phyloP scores from a whole-genome alignment of 2,113 vertebrate genomes.

The Mystacornis crossleyi region DNA sequence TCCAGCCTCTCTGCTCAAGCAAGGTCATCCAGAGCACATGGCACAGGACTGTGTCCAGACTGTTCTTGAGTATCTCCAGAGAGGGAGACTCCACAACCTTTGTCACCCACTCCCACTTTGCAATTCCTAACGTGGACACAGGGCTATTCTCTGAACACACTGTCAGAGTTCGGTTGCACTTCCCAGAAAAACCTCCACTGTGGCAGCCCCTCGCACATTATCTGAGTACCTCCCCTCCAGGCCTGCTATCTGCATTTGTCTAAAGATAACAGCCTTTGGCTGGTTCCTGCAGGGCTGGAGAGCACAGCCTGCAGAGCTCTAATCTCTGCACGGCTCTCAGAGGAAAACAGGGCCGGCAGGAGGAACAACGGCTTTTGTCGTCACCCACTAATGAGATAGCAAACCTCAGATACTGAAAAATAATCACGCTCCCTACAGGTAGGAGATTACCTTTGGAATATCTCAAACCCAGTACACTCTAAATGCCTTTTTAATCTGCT shows the following conservation, averaged over 20 bases:
- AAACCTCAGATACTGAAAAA: background rate
- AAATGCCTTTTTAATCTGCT: background rate
- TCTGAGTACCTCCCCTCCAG: background rate
- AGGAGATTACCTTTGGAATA: background rate
- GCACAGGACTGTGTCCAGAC: background rate
- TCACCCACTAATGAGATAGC: background rate
- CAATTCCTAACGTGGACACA: accelerated
- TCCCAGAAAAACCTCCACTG: background rate
- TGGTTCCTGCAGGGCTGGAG: background rate
- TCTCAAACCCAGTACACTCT: background rate
- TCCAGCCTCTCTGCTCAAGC: background rate
- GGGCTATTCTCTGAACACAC: background rate
- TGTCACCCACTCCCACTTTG: background rate
- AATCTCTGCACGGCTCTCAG: background rate
- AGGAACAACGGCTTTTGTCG: background rate
- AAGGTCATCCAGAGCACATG: background rate
- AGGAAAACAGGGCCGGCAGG: background rate
- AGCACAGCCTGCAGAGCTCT: background rate
- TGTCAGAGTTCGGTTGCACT: background rate
- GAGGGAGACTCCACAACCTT: background rate
- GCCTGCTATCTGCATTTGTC: background rate
- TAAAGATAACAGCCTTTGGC: background rate
- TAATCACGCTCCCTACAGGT: background rate
- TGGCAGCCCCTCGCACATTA: background rate
- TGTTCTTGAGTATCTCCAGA: background rate